Base-by-base conservation (phyloP, 2,888 invertebrate genomes). In the Brenthis ino region DNA sequence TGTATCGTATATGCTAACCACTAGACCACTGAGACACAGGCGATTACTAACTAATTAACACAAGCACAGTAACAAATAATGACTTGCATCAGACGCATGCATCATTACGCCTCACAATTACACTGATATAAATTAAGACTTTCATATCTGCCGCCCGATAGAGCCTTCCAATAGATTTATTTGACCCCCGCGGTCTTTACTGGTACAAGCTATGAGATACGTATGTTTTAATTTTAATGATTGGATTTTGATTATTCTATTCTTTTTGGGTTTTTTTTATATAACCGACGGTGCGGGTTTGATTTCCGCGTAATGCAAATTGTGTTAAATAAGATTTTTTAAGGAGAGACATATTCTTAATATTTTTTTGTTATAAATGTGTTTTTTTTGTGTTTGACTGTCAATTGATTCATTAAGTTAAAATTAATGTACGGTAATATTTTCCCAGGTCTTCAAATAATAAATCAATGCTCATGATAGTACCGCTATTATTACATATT, bases 121-220 rank as follows among this genome's bases (percentile, higher is more conserved):
- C 69, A 72, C 64, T 66, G 47, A 67, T 69, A 75, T 74, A 72
- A 74, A 72, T 75, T 68, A 72, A 74, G 69, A 73, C 67, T 69
- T 72, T 72, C 71, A 71, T 68, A 63, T 69, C 67, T 63, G 69
- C 77, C 75, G 80, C 78, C 76, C 72, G 77, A 88, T 86, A 85
- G 82, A 83, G 80, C 82, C 82, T 83, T 86, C 84, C 83, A 81
- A 87, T 88, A 88, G 87, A 87, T 87, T 74, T 83, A 81, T 80
- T 77, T 79, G 84, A 81, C 85, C 85, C 88, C 88, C 81, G 87
- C 72, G 80, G 88, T 71, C 79, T 47, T 68, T 20, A 58, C 69
- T 74, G 77, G 79, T 16, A 37, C 70, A 76, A 80, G 69, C 20
- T 37, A 14, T 54, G 20, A 24, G 63, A 43, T 14, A 37, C 6